Conservation (phyloP, 2,797 vertebrate genomes). For the Clarias platycephalus region DNA sequence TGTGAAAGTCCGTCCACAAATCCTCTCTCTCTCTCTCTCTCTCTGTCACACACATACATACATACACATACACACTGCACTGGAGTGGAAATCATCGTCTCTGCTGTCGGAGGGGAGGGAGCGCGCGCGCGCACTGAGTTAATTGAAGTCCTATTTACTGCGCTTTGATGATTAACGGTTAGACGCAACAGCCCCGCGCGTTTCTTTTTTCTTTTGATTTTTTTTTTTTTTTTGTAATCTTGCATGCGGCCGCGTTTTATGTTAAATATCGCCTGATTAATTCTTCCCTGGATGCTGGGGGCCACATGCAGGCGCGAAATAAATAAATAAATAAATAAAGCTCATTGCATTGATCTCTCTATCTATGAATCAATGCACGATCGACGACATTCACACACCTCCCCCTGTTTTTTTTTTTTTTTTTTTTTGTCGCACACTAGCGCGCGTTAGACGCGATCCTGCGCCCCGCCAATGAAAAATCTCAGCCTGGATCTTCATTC, state of each 20-base stretch:
- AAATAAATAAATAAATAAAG: neutral
- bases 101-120: too few species aligned
- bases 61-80: conserved; percentile 1
- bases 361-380: neutral
- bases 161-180: neutral
- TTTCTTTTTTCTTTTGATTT: too few species aligned
- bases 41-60: too few species aligned
- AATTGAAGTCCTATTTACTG: neutral
- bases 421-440: conserved; percentile 7
- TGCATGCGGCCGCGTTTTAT: too few species aligned
- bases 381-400: neutral
- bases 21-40: too few species aligned
- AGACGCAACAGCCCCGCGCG: neutral
- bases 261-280: neutral
- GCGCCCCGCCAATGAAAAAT: conserved; percentile 8
- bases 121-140: neutral
- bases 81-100: conserved; percentile 33
- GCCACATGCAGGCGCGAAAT: neutral
- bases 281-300: neutral
- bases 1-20: too few species aligned
- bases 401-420: neutral
- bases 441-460: conserved; percentile 6
- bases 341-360: neutral
- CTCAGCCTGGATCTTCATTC: conserved; percentile 7
- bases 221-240: too few species aligned